Percentiles rank a stretch among this genome's conserved stretches.
These are phyloP conservation scores for Hirtodrosophila trivittata DNA, from an alignment of 2,888 invertebrate genomes.

Conservation along the genomic window DNA sequence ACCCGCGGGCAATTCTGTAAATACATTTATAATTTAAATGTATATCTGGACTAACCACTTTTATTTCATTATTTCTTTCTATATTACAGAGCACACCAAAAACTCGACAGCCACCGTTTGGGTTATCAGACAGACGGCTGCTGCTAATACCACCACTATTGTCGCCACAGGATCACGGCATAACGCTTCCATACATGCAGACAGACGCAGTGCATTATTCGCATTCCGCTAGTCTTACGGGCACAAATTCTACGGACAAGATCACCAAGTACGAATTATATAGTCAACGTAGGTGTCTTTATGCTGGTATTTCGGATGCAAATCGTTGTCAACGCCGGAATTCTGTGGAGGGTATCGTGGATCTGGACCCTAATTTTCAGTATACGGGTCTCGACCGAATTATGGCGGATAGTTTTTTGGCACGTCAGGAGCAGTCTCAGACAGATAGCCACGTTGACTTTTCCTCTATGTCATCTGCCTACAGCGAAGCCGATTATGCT, in stretches of 20 bases:
- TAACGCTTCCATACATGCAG: conserved; percentile 79
- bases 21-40: conserved; percentile 3
- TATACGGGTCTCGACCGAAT: conserved; percentile 83
- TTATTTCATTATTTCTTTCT: conserved; percentile 16
- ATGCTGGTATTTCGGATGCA: conserved; percentile 69
- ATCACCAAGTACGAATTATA: conserved; percentile 73
- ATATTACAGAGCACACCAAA: conserved; percentile 61
- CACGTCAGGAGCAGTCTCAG: conserved; percentile 81
- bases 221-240: conserved; percentile 67
- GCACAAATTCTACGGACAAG: conserved; percentile 77
- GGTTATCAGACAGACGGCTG: conserved; percentile 64
- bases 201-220: conserved; percentile 72
- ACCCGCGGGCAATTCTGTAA: conserved; percentile 68
- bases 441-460: conserved; percentile 81
- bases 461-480: conserved; percentile 76
- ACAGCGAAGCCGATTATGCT: conserved; percentile 56
- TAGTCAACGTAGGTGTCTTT: conserved; percentile 69
- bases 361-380: conserved; percentile 81
- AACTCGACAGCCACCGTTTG: conserved; percentile 63
- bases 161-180: conserved; percentile 66
- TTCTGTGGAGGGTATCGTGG: conserved; percentile 81
- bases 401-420: conserved; percentile 83
- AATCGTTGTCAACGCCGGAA: conserved; percentile 82
- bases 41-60: too few species aligned
- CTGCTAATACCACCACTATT: conserved; percentile 44